Conservation (phyloP, 2,888 invertebrate genomes). For the Watsonalla cultraria region DNA sequence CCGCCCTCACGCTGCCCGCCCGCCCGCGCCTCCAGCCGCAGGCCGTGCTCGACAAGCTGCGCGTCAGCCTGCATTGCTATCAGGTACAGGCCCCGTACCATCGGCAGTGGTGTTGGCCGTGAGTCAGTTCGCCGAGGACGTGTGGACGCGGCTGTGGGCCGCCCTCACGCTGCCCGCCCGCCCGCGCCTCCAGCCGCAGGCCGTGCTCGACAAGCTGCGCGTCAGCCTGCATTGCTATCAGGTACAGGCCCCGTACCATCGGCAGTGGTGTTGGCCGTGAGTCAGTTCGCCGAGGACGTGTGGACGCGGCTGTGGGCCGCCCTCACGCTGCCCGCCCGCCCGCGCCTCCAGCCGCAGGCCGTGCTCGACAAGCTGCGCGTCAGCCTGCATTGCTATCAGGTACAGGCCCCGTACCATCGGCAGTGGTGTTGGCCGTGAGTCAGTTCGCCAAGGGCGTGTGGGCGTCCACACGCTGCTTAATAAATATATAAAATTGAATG, state of each 20-base stretch:
- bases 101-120: too few species aligned
- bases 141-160: constrained; percentile 91
- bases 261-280: too few species aligned
- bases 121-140: constrained; percentile 83
- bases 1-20: constrained; percentile 74
- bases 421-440: too few species aligned
- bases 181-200: constrained; percentile 79
- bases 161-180: constrained; percentile 73
- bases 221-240: constrained; percentile 91
- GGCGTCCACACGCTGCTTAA: constrained; percentile 75
- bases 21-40: constrained; percentile 79
- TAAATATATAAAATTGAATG: not conserved
- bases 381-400: constrained; percentile 90
- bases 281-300: constrained; percentile 85
- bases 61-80: constrained; percentile 90
- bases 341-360: constrained; percentile 80
- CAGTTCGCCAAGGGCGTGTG: constrained; percentile 88
- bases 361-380: constrained; percentile 88
- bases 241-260: too few species aligned
- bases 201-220: constrained; percentile 87
- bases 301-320: constrained; percentile 91
- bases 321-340: constrained; percentile 64
- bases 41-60: constrained; percentile 86
- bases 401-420: too few species aligned
- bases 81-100: too few species aligned